A percentile compares a stretch with the other conserved stretches of the same genome.
Conservation (phyloP, 23 tunicate genomes). For the Botrylloides violaceus region DNA sequence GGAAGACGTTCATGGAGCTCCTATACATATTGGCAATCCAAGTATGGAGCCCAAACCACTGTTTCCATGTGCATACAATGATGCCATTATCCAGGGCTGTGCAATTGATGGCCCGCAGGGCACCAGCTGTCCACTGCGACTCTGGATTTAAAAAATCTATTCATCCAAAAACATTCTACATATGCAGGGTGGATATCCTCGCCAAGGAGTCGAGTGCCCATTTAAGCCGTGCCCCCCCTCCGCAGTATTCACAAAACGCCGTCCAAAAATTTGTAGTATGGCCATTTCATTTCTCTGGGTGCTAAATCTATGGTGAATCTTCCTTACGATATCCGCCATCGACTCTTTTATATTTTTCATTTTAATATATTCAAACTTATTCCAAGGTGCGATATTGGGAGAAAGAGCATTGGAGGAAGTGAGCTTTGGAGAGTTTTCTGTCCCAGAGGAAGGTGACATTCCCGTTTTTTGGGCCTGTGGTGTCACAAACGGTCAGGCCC, state of each 20-base stretch:
- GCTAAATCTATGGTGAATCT: too few species aligned
- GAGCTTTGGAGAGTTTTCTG: conserved; percentile 17
- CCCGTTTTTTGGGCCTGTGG: conserved; percentile 90
- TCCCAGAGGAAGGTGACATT: conserved; percentile 31
- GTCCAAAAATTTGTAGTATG: too few species aligned
- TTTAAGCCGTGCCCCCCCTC: too few species aligned
- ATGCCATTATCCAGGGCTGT: neutral
- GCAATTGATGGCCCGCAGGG: neutral
- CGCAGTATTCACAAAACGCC: too few species aligned
- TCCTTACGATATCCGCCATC: too few species aligned
- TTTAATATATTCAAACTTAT: too few species aligned
- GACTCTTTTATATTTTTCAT: too few species aligned
- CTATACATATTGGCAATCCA: conserved; percentile 74
- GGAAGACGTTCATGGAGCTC: conserved; percentile 82
- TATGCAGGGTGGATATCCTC: too few species aligned
- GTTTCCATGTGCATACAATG: neutral
- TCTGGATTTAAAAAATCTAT: too few species aligned
- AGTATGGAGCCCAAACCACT: conserved; percentile 26
- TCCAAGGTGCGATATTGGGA: conserved; percentile 33
- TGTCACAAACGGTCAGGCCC: conserved; percentile 47
- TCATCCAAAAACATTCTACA: too few species aligned
- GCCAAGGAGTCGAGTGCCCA: too few species aligned
- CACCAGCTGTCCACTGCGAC: neutral
- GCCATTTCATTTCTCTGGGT: too few species aligned
- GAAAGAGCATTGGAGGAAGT: neutral